Percentiles rank a stretch among this genome's conserved stretches.
Conservation (phyloP, 2,113 vertebrate species). For the Arizona elegans region DNA sequence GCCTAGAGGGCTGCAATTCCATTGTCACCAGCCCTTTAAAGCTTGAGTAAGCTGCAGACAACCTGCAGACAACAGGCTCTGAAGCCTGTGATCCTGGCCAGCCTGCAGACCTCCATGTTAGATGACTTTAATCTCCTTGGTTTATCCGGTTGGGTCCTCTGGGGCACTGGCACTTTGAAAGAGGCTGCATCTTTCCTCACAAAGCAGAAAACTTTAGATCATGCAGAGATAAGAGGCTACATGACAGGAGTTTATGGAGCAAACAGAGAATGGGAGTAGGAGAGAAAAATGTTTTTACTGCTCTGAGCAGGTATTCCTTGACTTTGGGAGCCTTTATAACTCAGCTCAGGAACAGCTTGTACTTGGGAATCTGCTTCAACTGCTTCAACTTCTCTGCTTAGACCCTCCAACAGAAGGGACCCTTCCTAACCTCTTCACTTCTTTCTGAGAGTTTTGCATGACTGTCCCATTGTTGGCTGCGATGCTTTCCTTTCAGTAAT, state of each 20-base stretch:
- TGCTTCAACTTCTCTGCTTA: background rate
- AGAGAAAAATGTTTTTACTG: background rate
- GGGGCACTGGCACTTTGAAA: background rate
- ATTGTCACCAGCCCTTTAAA: background rate
- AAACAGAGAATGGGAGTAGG: background rate
- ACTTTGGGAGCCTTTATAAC: background rate
- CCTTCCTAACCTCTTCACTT: background rate
- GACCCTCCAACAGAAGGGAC: background rate
- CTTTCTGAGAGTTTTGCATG: constrained; percentile 65
- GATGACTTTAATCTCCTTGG: background rate
- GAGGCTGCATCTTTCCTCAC: background rate
- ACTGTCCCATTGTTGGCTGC: constrained; percentile 56
- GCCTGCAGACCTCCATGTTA: background rate
- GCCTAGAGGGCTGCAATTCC: background rate
- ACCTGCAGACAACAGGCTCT: too few relatives aligned
- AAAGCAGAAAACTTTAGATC: background rate
- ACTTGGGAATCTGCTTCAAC: background rate
- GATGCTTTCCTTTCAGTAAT: constrained; percentile 60
- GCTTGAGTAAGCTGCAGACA: background rate
- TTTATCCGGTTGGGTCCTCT: background rate
- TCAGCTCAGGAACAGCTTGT: background rate
- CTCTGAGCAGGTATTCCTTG: background rate
- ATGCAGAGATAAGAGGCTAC: background rate
- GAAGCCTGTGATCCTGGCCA: background rate
- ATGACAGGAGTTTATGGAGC: background rate